Evolutionary conservation across 2,113 vertebrate genomes (phyloP).

Genomic region (Syrrhaptes paradoxus): DNA sequence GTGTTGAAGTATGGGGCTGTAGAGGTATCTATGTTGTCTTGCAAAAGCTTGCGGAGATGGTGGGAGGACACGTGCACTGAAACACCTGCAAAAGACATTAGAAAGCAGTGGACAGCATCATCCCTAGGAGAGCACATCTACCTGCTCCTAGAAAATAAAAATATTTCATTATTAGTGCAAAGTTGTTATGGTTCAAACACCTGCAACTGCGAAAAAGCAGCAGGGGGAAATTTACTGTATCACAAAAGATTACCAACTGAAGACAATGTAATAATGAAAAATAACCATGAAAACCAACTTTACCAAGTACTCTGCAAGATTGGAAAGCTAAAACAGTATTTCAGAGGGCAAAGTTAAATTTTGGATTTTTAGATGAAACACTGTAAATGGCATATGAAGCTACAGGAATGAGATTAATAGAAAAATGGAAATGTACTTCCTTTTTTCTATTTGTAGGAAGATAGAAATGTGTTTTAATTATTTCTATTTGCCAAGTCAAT

Average conservation of each 20-base stretch:
- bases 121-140: not conserved
- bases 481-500: not conserved
- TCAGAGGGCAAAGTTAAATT: not conserved
- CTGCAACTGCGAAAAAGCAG: not conserved
- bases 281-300: not conserved
- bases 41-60: conserved; percentile 61
- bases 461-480: not conserved
- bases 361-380: not conserved
- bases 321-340: not conserved
- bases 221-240: not conserved
- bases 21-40: conserved; percentile 16
- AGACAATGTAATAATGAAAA: not conserved
- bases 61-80: conserved; percentile 65
- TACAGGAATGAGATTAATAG: not conserved
- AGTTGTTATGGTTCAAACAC: not conserved
- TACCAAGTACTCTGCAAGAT: not conserved
- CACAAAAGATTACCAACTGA: not conserved
- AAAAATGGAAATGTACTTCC: not conserved
- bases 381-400: not conserved
- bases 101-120: not conserved
- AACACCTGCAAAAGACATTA: conserved; percentile 47
- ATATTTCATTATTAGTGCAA: not conserved
- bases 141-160: not conserved
- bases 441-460: not conserved
- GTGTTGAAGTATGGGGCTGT: conserved; percentile 59